Evolutionary conservation across 2,888 invertebrate species (phyloP).

Genomic region (Sympetrum striolatum): DNA sequence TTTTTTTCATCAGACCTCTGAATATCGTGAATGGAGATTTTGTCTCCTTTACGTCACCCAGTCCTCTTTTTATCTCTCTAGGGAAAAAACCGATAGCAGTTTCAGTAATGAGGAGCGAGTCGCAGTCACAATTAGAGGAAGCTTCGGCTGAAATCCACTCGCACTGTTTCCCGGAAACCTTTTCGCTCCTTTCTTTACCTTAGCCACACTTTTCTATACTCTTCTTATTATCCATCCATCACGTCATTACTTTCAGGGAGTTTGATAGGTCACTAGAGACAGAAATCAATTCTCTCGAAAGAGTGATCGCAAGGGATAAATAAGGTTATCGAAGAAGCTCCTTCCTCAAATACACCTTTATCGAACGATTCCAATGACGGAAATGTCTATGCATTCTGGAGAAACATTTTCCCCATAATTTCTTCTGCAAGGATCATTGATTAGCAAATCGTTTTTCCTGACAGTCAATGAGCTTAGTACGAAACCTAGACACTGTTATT

Average conservation of each 20-base stretch:
- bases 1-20: too few relatives aligned
- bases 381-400: too few relatives aligned
- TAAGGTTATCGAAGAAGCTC: not conserved
- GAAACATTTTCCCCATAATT: too few relatives aligned
- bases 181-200: not conserved
- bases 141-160: not conserved
- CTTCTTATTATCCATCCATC: not conserved
- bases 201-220: not conserved
- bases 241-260: not conserved
- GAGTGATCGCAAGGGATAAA: not conserved
- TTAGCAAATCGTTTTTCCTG: too few relatives aligned
- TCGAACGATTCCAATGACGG: too few relatives aligned
- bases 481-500: too few relatives aligned
- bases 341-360: too few relatives aligned
- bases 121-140: not conserved
- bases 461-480: too few relatives aligned
- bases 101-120: not conserved
- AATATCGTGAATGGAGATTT: not conserved
- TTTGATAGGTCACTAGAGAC: not conserved
- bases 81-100: not conserved
- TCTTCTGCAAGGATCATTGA: too few relatives aligned
- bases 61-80: not conserved
- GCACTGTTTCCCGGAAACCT: not conserved
- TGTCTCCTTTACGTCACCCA: not conserved
- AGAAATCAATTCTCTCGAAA: not conserved